Base-by-base conservation (phyloP, 2,113 vertebrate genomes). In the Scopus umbretta region DNA sequence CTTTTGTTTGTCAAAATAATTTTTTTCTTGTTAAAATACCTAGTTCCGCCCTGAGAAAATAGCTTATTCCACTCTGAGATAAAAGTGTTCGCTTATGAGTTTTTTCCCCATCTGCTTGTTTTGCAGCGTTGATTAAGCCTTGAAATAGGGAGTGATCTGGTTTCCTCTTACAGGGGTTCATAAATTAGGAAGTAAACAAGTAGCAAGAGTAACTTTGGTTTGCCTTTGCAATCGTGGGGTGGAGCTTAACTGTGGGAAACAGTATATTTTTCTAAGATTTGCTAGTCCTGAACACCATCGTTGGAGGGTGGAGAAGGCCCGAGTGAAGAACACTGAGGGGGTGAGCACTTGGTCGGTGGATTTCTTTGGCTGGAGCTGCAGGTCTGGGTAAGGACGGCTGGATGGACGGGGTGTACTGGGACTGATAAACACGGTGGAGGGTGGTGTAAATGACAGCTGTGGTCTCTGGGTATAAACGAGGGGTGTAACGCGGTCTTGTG, bases 151-250 rank as follows among this genome's bases (percentile, higher is more conserved):
- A 67, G 38, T 17, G 26, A 52, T 43, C 47, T 47, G 27, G 58
- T 85, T 95, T 85, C 74, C 70, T 91, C 42, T 87, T 75, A 11
- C 43, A 63, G 47, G 56, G 21, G 66, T 70, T 92, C 43, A 29
- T 67, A 72, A 94, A 94, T 93, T 96, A 45, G 91, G 96, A 97
- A 97, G 84, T 91, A 92, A 96, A 91, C 73, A 88, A 81, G 34
- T 20, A 88, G 58, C 82, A 74, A 66, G 86, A 83, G 78, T 85
- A 59, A 79, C 89, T 90, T 87, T 11, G 29, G 38, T 80, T 93
- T 91, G 95, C 76, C 88, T 94, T 79, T 76, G 96, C 87, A 97
- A 40, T 91, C 2, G 0, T 17, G 50, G 79, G 94, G 95, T 76
- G 95, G 95, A 83, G 95, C 83, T 88, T 43, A 55, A 29, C 38